Base-by-base conservation (phyloP, 2,888 invertebrate genomes). In the Polydrusus pterygomalis region DNA sequence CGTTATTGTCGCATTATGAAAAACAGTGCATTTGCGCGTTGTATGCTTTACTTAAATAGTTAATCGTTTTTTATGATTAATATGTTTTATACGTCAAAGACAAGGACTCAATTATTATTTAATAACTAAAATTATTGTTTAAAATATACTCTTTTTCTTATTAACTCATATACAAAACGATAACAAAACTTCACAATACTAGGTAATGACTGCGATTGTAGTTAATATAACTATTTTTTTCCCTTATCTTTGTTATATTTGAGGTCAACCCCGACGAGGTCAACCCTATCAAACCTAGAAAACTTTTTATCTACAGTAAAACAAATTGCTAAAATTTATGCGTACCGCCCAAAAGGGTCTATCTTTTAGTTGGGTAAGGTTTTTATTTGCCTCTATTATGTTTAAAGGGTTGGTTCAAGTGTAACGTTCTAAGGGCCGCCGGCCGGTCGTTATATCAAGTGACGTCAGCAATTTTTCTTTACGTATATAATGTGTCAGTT, bases 331-430 rank as follows among this genome's bases (percentile, higher is more conserved):
- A 60, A 25, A 58, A 38, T 38, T 38, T 60, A 17, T 60, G n/a
- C 10, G 58, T 13, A 7, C 17, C 17, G 38, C 10, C 56, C 15
- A 10, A 17, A 60, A 60, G 58, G 40, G 40, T 60, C 10, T 60
- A 60, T 60, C 38, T 60, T 38, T 30, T 60, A 60, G 38, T 17
- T 60, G n/a, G n/a, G 58, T 38, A 56, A 34, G n/a, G 56, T 30
- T 30, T 34, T 60, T 38, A 17, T 60, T 38, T 60, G 11, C 17
- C 38, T 6, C 38, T 34, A 15, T 60, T 17, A 38, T 34, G 58
- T 38, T 38, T 38, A 58, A 38, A 58, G 38, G 11, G 38, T 38
- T 38, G 58, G 11, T 38, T 5, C 2, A 11, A 54, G 54, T 25
- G 25, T 20, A n/a, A 43, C 51, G 20, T 30, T 54, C 20, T 51